These are phyloP conservation scores for Agrypnia vestita DNA, from an alignment of 1,140 invertebrate species.

Conservation along the genomic window DNA sequence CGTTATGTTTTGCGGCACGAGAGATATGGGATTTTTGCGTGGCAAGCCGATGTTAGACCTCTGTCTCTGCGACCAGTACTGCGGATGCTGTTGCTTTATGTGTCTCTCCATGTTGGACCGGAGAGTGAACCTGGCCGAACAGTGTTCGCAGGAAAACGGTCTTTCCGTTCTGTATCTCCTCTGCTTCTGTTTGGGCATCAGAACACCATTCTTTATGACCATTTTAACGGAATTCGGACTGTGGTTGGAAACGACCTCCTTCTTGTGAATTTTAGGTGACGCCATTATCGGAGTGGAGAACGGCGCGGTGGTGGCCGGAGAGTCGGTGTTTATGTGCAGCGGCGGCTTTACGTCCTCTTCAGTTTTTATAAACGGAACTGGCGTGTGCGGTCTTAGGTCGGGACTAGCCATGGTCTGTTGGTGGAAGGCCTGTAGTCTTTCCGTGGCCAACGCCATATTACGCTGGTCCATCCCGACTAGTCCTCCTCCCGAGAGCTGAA, in stretches of 20 bases:
- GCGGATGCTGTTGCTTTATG: slow-evolving; percentile 94
- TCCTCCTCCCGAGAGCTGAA: slow-evolving; percentile 80
- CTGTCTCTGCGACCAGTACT: slow-evolving; percentile 87
- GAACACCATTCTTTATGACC: slow-evolving; percentile 91
- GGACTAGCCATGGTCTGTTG: slow-evolving; percentile 56
- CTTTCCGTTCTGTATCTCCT: slow-evolving; percentile 91
- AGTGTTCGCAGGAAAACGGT: slow-evolving; percentile 91
- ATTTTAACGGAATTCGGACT: slow-evolving; percentile 84
- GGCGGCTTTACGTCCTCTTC: slow-evolving; percentile 68
- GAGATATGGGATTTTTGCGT: slow-evolving; percentile 50
- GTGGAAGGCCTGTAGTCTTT: slow-evolving; percentile 62
- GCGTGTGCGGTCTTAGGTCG: slow-evolving; percentile 59
- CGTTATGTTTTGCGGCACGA: slow-evolving; percentile 58
- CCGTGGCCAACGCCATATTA: slow-evolving; percentile 60
- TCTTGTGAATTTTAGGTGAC: slow-evolving; percentile 60
- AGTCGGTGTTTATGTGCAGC: slow-evolving; percentile 64
- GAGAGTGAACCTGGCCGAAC: slow-evolving; percentile 90
- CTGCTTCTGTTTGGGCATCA: slow-evolving; percentile 94
- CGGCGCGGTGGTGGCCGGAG: slow-evolving; percentile 61
- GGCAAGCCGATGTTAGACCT: slow-evolving; percentile 67
- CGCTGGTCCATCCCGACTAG: slow-evolving; percentile 74
- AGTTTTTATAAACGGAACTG: slow-evolving; percentile 57
- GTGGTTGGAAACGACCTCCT: slow-evolving; percentile 62
- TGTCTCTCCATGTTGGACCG: slow-evolving; percentile 95
- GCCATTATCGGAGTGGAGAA: slow-evolving; percentile 46